Evolutionary conservation across 2,797 vertebrate genomes (phyloP).

Genomic region (Bovichtus variegatus): DNA sequence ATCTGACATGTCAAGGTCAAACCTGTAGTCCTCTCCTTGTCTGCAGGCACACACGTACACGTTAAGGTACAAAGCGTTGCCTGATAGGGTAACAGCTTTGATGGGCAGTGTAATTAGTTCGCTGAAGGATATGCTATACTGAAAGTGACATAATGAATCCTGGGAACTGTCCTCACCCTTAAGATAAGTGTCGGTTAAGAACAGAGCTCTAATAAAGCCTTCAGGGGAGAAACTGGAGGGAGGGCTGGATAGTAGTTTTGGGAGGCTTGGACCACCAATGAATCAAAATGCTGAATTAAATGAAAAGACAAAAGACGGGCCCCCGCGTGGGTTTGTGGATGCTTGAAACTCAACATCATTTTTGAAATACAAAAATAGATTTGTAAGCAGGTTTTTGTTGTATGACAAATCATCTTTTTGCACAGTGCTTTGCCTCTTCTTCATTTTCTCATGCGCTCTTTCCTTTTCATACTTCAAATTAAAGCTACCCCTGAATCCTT

Average conservation of each 20-base stretch:
- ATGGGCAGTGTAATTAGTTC: constrained; percentile 76
- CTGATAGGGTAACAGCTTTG: constrained; percentile 56
- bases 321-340: neutral
- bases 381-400: constrained; percentile 2
- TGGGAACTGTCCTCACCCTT: constrained; percentile 60
- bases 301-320: constrained; percentile 21
- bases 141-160: constrained; percentile 75
- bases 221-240: constrained; percentile 28
- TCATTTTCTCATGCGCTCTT: constrained; percentile 9
- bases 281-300: constrained; percentile 47
- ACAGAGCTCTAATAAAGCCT: constrained; percentile 72
- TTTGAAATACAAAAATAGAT: neutral
- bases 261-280: constrained; percentile 23
- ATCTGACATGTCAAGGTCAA: constrained; percentile 67
- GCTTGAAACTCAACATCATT: constrained; percentile 18
- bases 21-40: constrained; percentile 33
- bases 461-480: constrained; percentile 23
- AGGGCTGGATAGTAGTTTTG: constrained; percentile 32
- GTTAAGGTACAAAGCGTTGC: constrained; percentile 56
- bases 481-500: constrained; percentile 25
- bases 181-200: constrained; percentile 73
- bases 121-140: constrained; percentile 69
- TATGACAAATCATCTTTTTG: constrained; percentile 17
- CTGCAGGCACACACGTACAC: constrained; percentile 51
- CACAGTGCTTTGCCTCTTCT: neutral